phyloP scores from a whole-genome alignment of 2,888 invertebrate genomes.

The Cheilosia vulpina region DNA sequence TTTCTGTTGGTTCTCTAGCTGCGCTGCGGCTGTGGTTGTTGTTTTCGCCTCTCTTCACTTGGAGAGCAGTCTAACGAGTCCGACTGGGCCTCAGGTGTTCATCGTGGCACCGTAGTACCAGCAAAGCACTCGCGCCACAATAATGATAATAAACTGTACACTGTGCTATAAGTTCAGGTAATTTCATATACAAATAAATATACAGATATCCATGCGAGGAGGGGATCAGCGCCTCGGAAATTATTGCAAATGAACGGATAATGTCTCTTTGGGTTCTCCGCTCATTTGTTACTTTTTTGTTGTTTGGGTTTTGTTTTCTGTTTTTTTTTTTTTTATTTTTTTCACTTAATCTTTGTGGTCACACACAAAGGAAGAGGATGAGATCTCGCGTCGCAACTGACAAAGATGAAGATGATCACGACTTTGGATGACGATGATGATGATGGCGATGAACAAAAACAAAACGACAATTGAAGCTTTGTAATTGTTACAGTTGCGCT shows the following conservation, averaged over 20 bases:
- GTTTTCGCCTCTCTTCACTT: constrained; percentile 37
- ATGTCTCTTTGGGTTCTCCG: constrained; percentile 66
- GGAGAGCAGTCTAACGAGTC: constrained; percentile 71
- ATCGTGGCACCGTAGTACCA: constrained; percentile 53
- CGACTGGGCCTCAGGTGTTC: constrained; percentile 75
- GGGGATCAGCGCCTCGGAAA: constrained; percentile 61
- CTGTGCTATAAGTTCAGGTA: constrained; percentile 61
- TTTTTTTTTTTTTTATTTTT: constrained; percentile 42
- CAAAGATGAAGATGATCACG: constrained; percentile 70
- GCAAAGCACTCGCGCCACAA: constrained; percentile 57
- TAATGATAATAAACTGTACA: constrained; percentile 65
- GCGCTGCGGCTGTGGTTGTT: background rate
- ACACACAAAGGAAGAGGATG: constrained; percentile 32
- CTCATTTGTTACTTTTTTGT: constrained; percentile 58
- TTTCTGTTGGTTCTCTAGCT: constrained; percentile 18
- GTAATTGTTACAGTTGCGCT: constrained; percentile 74
- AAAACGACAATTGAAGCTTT: constrained; percentile 67
- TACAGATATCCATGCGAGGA: constrained; percentile 19
- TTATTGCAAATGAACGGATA: constrained; percentile 75
- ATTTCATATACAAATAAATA: constrained; percentile 67
- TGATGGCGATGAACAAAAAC: constrained; percentile 49
- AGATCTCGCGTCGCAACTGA: constrained; percentile 39
- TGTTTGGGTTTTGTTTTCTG: background rate
- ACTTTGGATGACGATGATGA: constrained; percentile 33
- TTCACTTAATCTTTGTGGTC: constrained; percentile 68